Base-by-base conservation (phyloP, 64 coral and sea anemone genomes). In the Dendrophyllia cribrosa region DNA sequence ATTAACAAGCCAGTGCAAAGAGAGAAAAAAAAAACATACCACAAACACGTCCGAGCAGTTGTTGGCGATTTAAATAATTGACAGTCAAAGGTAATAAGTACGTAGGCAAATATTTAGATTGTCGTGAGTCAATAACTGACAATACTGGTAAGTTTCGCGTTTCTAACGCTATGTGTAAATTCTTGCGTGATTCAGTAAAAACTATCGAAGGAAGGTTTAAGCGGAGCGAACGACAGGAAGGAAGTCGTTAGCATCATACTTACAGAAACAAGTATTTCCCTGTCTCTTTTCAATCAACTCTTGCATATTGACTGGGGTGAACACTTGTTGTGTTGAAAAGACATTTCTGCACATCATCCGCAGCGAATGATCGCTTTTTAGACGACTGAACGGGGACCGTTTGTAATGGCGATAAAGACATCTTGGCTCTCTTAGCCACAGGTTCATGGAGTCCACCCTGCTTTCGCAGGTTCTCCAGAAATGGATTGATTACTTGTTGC, bases 241-340 rank as follows among this genome's bases (percentile, higher is more conserved):
- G 34, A 19, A 50, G 4, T 19, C 19, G 20, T 67, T 49, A 45
- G 34, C 11, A 23, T 78, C 56, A 60, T 67, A 68, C 80, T 84
- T 84, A 84, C 80, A 84, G 62, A 84, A 84, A 84, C 80, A 84
- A 84, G 14, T n/a, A 43, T 16, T 9, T 63, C 34, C 59, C 14
- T 82, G 43, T 82, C 43, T 82, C 34, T 82, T 63, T 3, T 6
- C 61, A 5, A 67, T 48, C 11, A 50, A 20, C 2, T 84, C 61
- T 26, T 50, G 80, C 16, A 15, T 67, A 61, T 51, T 66, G 5
- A 67, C 44, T 84, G 80, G 80, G 80, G 20, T 68, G 62, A 66
- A 84, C 62, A 51, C 2, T 20, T 22, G 80, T 49, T 51, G 17
- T 47, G 20, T 50, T 14, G n/a, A 84, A 84, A 20, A 84, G 80